Evolutionary conservation across 2,888 invertebrate genomes (phyloP), one percentile per base, ranked within the genome.

Genomic region (Epinotia brunnichana): DNA sequence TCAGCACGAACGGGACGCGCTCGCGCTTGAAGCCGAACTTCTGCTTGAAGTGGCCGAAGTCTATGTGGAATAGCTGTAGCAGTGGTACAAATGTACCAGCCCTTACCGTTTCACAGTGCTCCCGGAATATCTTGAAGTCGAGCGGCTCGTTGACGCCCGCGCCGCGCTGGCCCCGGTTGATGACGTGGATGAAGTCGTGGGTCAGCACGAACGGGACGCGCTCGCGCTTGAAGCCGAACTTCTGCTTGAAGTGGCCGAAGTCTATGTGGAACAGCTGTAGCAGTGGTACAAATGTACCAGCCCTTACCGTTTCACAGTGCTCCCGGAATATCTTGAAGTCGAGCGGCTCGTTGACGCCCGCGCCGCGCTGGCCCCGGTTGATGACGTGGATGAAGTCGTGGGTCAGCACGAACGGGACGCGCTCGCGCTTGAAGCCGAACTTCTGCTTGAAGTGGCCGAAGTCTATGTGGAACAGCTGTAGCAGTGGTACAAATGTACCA

Each of bases 191-290:
- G 90, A 98, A 98, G 91, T 98, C 98, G 83, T 98, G 97, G 0
- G 98, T 98, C 74, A 99, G 87, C 0, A 99, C 98, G 88, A 99
- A 98, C n/a, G 98, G 98, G 60, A 98, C 98, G 35, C 98, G 95
- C 88, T 99, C 98, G 15, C 99, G 94, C 75, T 96, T 95, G 82
- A 98, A 96, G 0, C 98, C 98, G 88, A 98, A 98, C 92, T 98
- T 98, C 85, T 97, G 97, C 89, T 99, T 98, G 86, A 98, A 98
- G 83, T 98, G 98, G 0, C 98, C 98, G 86, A 98, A 98, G 88
- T 98, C 98, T 75, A 98, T 97, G 89, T 98, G 98, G 90, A 98
- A 98, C 69, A 98, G 90, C 96, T 98, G 94, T 3, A 86, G 86
- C 75, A 72, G 79, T 75, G 74, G 73, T n/a, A n/a, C n/a, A n/a